Conservation (phyloP, 1,140 invertebrate species). For the Adelges cooleyi region DNA sequence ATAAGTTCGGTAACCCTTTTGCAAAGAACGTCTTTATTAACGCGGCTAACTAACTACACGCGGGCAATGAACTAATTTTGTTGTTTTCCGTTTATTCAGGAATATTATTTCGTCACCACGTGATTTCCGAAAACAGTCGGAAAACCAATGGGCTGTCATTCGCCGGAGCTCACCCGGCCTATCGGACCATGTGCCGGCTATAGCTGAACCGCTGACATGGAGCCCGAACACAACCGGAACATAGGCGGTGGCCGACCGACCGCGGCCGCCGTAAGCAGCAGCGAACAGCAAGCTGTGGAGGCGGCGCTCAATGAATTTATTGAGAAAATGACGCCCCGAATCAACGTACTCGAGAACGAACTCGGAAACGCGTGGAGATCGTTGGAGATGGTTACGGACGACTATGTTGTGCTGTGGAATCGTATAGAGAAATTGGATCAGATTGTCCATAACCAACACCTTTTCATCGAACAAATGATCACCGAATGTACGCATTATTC, state of each 20-base stretch:
- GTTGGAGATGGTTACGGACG: constrained; percentile 75
- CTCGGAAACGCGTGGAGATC: constrained; percentile 68
- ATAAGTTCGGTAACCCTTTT: no score
- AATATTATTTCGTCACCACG: neutral
- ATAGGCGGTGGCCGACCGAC: neutral
- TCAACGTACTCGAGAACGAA: constrained; percentile 1
- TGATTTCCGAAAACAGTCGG: no score
- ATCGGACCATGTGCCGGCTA: neutral
- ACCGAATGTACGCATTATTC: constrained; percentile 49
- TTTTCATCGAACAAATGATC: constrained; percentile 77
- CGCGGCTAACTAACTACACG: no score
- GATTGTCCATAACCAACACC: constrained; percentile 76
- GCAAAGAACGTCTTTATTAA: neutral
- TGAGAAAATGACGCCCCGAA: neutral
- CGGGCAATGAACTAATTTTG: neutral
- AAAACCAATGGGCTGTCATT: neutral
- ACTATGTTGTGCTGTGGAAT: constrained; percentile 90
- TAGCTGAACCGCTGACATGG: constrained; percentile 2
- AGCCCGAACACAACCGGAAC: constrained; percentile 6
- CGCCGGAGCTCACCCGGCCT: neutral
- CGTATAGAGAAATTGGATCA: constrained; percentile 81
- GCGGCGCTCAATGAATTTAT: constrained; percentile 1
- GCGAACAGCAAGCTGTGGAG: neutral
- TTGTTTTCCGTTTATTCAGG: neutral
- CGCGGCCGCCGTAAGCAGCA: neutral